Evolutionary conservation across 2,113 vertebrate genomes (phyloP).

Genomic region (Gambusia affinis): DNA sequence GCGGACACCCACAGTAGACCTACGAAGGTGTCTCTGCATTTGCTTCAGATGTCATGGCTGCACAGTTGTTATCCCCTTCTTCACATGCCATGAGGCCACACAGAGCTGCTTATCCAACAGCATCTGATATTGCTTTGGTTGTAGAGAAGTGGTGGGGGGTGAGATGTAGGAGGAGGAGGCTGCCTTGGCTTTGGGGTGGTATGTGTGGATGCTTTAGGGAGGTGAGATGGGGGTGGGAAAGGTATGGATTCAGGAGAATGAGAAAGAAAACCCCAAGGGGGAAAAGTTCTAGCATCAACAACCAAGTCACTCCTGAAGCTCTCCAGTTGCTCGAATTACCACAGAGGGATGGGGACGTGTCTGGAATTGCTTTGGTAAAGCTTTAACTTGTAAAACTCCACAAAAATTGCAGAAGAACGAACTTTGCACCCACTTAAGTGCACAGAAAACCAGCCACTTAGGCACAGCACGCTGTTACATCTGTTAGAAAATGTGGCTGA

Average conservation of each 20-base stretch:
- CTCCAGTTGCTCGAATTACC: slow-evolving; percentile 72
- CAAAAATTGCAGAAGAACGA: slow-evolving; percentile 56
- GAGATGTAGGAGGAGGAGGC: slow-evolving; percentile 8
- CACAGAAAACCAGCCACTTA: slow-evolving; percentile 43
- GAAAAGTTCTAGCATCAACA: slow-evolving; percentile 78
- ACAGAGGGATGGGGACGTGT: slow-evolving; percentile 71
- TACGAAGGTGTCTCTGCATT: slow-evolving; percentile 49
- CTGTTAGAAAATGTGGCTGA: slow-evolving; percentile 20
- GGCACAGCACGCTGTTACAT: slow-evolving; percentile 4
- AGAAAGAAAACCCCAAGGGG: slow-evolving; percentile 69
- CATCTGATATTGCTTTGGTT: slow-evolving; percentile 73
- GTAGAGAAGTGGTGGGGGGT: slow-evolving; percentile 43
- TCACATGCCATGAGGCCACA: slow-evolving; percentile 63
- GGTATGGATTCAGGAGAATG: slow-evolving; percentile 62
- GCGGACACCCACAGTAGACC: slow-evolving; percentile 43
- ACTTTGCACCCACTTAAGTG: slow-evolving; percentile 50
- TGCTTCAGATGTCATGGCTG: slow-evolving; percentile 68
- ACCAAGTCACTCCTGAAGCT: slow-evolving; percentile 75
- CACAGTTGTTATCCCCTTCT: slow-evolving; percentile 69
- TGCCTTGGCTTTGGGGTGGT: not conserved
- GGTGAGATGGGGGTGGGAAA: slow-evolving; percentile 17
- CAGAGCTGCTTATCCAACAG: slow-evolving; percentile 78
- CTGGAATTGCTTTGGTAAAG: slow-evolving; percentile 66
- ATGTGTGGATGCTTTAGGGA: slow-evolving; percentile 7
- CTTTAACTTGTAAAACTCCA: slow-evolving; percentile 72